Conservation (phyloP, 2,113 vertebrate genomes). For the Acinonyx jubatus region DNA sequence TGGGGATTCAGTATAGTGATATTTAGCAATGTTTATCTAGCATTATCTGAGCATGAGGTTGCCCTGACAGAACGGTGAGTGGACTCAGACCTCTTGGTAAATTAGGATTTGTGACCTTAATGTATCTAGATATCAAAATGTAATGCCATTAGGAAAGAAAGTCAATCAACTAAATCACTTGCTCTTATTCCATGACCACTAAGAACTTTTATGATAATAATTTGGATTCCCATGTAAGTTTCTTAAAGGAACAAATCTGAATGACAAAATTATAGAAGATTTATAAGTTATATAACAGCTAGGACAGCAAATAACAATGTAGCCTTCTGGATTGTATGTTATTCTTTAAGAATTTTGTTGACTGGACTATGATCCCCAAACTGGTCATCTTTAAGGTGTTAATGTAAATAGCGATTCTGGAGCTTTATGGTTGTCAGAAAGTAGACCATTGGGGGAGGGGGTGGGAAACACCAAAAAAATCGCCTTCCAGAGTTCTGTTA, state of each 20-base stretch:
- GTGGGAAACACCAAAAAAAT: not conserved
- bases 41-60: not conserved
- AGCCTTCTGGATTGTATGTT: not conserved
- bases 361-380: not conserved
- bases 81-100: rapidly evolving
- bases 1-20: not conserved
- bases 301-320: not conserved
- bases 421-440: not conserved
- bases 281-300: not conserved
- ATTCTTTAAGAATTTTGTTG: not conserved
- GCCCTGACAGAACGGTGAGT: not conserved
- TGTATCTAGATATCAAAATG: not conserved
- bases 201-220: not conserved
- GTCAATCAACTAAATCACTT: not conserved
- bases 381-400: not conserved
- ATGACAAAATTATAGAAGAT: not conserved
- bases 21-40: not conserved
- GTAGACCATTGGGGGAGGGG: not conserved
- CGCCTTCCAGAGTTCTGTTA: not conserved
- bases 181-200: not conserved
- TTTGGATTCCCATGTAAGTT: not conserved
- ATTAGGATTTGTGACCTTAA: not conserved
- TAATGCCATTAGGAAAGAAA: not conserved
- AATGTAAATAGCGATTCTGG: not conserved
- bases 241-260: not conserved